Evolutionary conservation across 2,888 invertebrate species (phyloP), one percentile per base, ranked within the genome.

Genomic region (Cerastis leucographa): DNA sequence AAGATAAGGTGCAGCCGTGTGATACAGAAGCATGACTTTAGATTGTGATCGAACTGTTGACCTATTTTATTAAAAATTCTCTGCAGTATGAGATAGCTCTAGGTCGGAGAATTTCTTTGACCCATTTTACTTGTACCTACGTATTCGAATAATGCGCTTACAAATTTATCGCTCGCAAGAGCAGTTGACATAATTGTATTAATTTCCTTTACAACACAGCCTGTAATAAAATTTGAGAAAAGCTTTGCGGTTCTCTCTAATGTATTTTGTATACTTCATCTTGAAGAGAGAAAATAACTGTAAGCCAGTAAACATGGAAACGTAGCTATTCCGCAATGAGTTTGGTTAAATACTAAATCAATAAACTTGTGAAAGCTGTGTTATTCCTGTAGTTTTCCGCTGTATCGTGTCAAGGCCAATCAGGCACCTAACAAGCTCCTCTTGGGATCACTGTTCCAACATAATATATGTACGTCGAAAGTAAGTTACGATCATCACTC

Each of bases 361-460:
- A 42, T 14, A 42, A 64, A 64, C 42, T n/a, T n/a, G 29, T 65
- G n/a, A 22, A 56, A 81, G 65, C 49, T 65, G 25, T 71, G n/a
- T 68, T 22, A 17, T 22, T 59, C 11, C n/a, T 59, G 46, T 62
- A 72, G 46, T 69, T 83, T 83, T 82, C 83, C 78, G 40, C 71
- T 67, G 56, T 84, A 84, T 77, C 78, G 81, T 90, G 89, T 89
- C 94, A 94, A 92, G 93, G 94, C 74, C 88, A 89, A 88, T 89
- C 84, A 87, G 82, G 88, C 87, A 46, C 49, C 84, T 87, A 46
- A 42, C 42, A 75, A 56, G 88, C 87, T 90, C 71, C 91, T 84
- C 87, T 74, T 77, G 91, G 90, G 91, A 87, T 44, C 59, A 25
- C 44, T 72, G 25, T 40, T 73, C 42, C 70, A 42, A 49, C 49